These are phyloP conservation scores for Drosophila koepferae DNA, from an alignment of 2,888 invertebrate genomes.

Conservation along the genomic window DNA sequence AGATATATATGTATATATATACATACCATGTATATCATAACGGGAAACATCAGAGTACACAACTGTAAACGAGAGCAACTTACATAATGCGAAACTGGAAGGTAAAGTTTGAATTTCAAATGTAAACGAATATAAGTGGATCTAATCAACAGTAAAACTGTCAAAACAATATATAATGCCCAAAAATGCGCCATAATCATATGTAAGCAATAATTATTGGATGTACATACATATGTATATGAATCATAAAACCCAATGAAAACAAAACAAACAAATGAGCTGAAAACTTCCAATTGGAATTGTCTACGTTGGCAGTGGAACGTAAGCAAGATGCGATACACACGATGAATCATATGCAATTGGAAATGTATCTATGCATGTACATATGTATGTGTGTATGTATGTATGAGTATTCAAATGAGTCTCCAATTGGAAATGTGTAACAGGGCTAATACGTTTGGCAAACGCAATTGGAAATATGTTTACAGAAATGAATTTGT, in stretches of 20 bases:
- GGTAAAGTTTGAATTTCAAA: no score
- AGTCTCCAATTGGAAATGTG: not conserved
- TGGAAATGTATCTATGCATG: not conserved
- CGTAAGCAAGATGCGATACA: not conserved
- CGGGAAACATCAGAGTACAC: no score
- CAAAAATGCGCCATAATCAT: not conserved
- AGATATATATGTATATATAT: no score
- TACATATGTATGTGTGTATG: no score
- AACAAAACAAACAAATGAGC: not conserved
- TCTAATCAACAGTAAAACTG: not conserved
- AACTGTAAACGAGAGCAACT: no score
- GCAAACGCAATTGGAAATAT: conserved; percentile 8
- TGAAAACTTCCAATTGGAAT: not conserved
- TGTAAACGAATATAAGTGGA: not conserved
- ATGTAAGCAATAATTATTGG: not conserved
- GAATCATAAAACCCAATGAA: conserved; percentile 1
- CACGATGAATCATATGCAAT: not conserved
- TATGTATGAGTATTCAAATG: not conserved
- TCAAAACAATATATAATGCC: not conserved
- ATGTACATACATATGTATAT: not conserved
- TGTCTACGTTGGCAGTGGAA: not conserved
- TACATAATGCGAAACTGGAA: no score
- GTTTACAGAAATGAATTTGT: conserved; percentile 1
- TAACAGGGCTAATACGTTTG: not conserved
- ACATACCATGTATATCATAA: no score